Conservation (phyloP, 2,888 invertebrate species). For the Tigriopus californicus region DNA sequence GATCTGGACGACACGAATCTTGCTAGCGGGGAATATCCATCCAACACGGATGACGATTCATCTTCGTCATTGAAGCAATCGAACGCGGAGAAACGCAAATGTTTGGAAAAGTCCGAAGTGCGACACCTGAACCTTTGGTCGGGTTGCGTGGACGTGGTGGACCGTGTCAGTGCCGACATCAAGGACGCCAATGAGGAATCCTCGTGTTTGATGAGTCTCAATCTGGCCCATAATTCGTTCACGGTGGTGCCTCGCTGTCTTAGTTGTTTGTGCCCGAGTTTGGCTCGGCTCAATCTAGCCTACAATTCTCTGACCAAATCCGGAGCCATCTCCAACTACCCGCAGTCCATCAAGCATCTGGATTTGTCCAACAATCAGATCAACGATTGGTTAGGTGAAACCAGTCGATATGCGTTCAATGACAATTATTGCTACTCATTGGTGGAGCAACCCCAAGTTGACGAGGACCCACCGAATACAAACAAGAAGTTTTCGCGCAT, state of each 20-base stretch:
- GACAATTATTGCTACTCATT: too few relatives aligned
- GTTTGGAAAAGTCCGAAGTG: conserved; percentile 24
- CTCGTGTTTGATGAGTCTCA: conserved; percentile 43
- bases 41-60: not conserved
- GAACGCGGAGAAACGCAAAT: not conserved
- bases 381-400: conserved; percentile 47
- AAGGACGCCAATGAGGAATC: not conserved
- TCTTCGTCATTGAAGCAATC: not conserved
- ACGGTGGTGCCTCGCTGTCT: conserved; percentile 65
- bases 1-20: not conserved
- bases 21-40: not conserved
- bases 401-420: not conserved
- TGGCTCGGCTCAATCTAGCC: conserved; percentile 73
- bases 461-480: too few relatives aligned
- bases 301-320: conserved; percentile 51
- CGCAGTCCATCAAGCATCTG: conserved; percentile 66
- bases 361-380: conserved; percentile 85
- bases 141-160: conserved; percentile 20
- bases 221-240: conserved; percentile 78
- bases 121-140: conserved; percentile 50
- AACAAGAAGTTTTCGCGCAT: too few relatives aligned
- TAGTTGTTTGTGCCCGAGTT: conserved; percentile 69
- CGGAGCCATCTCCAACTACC: conserved; percentile 76
- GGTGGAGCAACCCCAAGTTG: too few relatives aligned
- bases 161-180: conserved; percentile 10